Base-by-base conservation (phyloP, 1,140 invertebrate genomes). In the Pogonomyrmex barbatus region DNA sequence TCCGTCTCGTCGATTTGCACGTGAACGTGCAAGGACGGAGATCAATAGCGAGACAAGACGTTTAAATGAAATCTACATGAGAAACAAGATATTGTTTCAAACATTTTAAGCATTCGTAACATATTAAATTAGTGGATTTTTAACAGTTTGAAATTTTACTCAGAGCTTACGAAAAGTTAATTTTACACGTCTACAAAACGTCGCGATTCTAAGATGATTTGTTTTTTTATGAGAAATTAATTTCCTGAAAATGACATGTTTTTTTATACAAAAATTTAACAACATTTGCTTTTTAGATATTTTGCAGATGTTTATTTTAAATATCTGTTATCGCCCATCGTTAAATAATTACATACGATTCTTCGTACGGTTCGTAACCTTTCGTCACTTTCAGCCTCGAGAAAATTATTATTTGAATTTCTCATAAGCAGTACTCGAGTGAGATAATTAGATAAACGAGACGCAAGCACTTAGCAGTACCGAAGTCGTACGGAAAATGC, bases 371-470 rank as follows among this genome's bases (percentile, higher is more conserved):
- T 24, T 42, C 17, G 6, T 5, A 70, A 17, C 33, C 9, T 33
- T 63, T 39, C 6, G 33, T 24, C n/a, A 47, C 39, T 71, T 68
- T 47, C n/a, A 24, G 12, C 3, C 10, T 8, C 33, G 45, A 36
- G 30, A 75, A 62, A 75, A 75, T 83, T 39, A 50, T 73, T 73
- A 60, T 83, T 79, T 60, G n/a, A 83, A 73, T 45, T 60, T 60
- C 33, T 83, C 30, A 30, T 33, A 75, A 39, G 12, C 10, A 67
- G 30, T 60, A 60, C 45, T 75, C 42, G 52, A 82, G 17, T 42
- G 68, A 75, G 68, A 83, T 75, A 54, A 83, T 83, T 60, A 83
- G 68, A 75, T 75, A 60, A 62, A 58, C 54, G 79, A 83, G 58
- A 75, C 47, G 45, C 33, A 30, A 75, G 68, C 54, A 60, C 42